Evolutionary conservation across 2,888 invertebrate species (phyloP), one percentile per base, ranked within the genome.

Genomic region (Loripinus fragilis): DNA sequence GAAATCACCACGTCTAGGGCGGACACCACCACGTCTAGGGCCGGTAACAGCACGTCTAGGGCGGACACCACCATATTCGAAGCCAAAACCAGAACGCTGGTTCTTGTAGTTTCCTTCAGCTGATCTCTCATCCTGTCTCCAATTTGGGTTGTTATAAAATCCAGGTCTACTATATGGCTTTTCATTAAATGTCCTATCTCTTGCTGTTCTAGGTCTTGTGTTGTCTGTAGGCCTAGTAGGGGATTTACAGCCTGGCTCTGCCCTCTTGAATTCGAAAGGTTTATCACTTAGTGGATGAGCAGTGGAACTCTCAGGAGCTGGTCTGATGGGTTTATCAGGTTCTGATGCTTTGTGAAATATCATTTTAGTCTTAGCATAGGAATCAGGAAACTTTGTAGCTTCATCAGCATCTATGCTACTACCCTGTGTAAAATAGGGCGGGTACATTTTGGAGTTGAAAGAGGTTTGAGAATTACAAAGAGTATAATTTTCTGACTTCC

Each of bases 401-500:
- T 66, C 41, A 67, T 28, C 35, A 2, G 55, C 23, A 28, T 55
- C 5, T 25, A 55, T 8, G 17, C 8, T 8, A 28, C 55, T 28
- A 55, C 55, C 55, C 30, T 55, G 55, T 3, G 55, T 55, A 48
- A 48, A 48, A 20, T 15, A n/a, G n/a, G n/a, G n/a, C 41, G 7
- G 41, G 41, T 41, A 7, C 41, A 41, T 41, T 41, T 41, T 41
- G 41, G 41, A 10, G 41, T 7, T 10, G 15, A 41, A 7, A 10
- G 41, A 41, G 7, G 7, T 41, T 15, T 48, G 48, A 48, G 12
- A n/a, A 48, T 20, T 48, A 5, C n/a, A 48, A 15, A 48, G n/a
- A 48, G n/a, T 20, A 20, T 20, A n/a, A 48, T n/a, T 41, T 41
- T 45, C 95, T 60, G 60, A 28, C 20, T 12, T 33, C 65, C 65